A percentile compares a stretch with the other conserved stretches of the same genome.
Evolutionary conservation across 2,888 invertebrate genomes (phyloP).

Genomic region (Dorcus hopei): DNA sequence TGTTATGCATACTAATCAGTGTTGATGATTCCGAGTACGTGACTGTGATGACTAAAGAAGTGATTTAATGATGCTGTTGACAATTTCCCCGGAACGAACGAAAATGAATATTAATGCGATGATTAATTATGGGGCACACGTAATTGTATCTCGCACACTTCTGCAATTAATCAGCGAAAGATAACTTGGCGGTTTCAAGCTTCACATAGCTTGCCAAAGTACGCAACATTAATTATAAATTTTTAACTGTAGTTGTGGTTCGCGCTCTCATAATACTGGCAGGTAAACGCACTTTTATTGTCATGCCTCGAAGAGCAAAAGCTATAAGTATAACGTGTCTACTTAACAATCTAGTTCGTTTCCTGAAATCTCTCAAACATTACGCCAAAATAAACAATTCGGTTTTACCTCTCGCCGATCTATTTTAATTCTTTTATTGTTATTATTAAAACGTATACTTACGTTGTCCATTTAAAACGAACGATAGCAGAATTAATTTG

Average conservation of each 20-base stretch:
- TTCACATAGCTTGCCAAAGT: no score
- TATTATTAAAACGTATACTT: neutral
- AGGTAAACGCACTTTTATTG: slow-evolving; percentile 14
- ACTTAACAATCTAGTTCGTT: slow-evolving; percentile 11
- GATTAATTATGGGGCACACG: no score
- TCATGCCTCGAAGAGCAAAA: slow-evolving; percentile 9
- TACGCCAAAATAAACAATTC: neutral
- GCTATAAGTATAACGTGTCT: neutral
- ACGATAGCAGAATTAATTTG: slow-evolving; percentile 7
- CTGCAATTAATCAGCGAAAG: no score
- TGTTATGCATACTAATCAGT: neutral
- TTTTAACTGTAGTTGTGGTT: neutral
- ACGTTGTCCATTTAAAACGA: slow-evolving; percentile 16
- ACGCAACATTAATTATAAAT: neutral
- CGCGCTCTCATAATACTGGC: neutral
- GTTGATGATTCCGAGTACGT: no score
- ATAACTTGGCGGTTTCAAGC: no score
- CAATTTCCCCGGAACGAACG: no score
- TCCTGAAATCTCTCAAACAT: slow-evolving; percentile 13
- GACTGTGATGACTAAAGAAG: no score
- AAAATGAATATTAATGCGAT: no score
- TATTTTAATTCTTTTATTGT: neutral
- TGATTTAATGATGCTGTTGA: no score
- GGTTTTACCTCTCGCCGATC: no score
- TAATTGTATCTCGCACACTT: no score